phyloP scores from a whole-genome alignment of 2,888 invertebrate genomes.

The Plagodis pulveraria region DNA sequence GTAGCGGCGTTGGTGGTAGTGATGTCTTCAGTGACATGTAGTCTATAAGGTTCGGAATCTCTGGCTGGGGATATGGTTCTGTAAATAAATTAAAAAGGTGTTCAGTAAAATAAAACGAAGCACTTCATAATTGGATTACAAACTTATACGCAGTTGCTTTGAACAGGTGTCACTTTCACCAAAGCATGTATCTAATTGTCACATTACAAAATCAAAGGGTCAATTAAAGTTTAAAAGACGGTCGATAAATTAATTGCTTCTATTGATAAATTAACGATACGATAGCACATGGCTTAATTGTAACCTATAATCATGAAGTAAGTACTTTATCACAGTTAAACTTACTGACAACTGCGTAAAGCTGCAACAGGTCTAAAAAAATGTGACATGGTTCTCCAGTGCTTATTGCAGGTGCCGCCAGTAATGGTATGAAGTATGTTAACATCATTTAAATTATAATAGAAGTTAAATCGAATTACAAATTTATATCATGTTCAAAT shows the following conservation, averaged over 20 bases:
- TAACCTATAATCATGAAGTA: no score
- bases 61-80: conserved; percentile 71
- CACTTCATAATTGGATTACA: background rate
- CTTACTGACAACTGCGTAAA: no score
- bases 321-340: no score
- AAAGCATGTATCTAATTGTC: conserved; percentile 1
- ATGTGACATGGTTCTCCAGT: background rate
- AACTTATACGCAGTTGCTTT: conserved; percentile 1
- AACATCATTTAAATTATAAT: conserved; percentile 13
- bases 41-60: conserved; percentile 73
- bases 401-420: conserved; percentile 18
- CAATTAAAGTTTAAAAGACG: conserved; percentile 3
- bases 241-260: background rate
- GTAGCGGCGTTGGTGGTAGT: conserved; percentile 57
- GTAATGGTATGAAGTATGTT: background rate
- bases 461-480: conserved; percentile 12
- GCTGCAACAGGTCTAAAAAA: no score
- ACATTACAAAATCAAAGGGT: conserved; percentile 1
- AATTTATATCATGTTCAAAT: conserved; percentile 16
- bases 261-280: background rate
- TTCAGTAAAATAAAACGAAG: background rate
- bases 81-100: conserved; percentile 47
- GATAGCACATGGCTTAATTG: no score
- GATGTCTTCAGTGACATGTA: conserved; percentile 75
- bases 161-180: conserved; percentile 23